These are phyloP conservation scores for Ceryle rudis DNA, from an alignment of 2,797 vertebrate species.

Conservation along the genomic window DNA sequence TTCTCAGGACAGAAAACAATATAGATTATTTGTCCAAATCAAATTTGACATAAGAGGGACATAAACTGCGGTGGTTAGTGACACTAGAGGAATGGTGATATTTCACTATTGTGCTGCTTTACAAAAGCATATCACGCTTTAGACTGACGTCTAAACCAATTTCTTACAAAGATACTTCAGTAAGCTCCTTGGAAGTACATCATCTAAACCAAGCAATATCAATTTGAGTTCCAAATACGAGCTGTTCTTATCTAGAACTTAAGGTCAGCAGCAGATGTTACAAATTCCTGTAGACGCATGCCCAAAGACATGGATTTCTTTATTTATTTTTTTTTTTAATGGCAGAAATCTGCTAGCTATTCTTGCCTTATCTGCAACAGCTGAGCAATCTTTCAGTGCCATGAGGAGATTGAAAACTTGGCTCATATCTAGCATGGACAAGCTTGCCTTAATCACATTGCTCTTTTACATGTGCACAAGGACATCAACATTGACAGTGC, in stretches of 20 bases:
- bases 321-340: slow-evolving; percentile 60
- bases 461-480: slow-evolving; percentile 84
- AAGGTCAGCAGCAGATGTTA: slow-evolving; percentile 80
- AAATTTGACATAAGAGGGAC: slow-evolving; percentile 38
- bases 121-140: neutral
- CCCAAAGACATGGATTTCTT: slow-evolving; percentile 63
- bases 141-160: neutral
- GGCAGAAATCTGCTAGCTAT: slow-evolving; percentile 82
- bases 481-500: slow-evolving; percentile 84
- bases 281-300: slow-evolving; percentile 77
- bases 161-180: slow-evolving; percentile 27
- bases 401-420: slow-evolving; percentile 83
- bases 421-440: slow-evolving; percentile 82
- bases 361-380: slow-evolving; percentile 84
- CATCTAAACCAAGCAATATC: slow-evolving; percentile 24
- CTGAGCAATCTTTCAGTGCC: slow-evolving; percentile 84
- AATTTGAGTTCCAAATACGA: slow-evolving; percentile 53
- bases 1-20: neutral
- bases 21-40: slow-evolving; percentile 44
- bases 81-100: slow-evolving; percentile 1
- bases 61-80: neutral
- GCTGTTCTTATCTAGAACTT: slow-evolving; percentile 74
- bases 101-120: neutral
- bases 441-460: slow-evolving; percentile 84
- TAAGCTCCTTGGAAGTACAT: slow-evolving; percentile 37